Evolutionary conservation across 2,113 vertebrate species (phyloP), one percentile per base, ranked within the genome.

Genomic region (Myanophis thanlyinensis): DNA sequence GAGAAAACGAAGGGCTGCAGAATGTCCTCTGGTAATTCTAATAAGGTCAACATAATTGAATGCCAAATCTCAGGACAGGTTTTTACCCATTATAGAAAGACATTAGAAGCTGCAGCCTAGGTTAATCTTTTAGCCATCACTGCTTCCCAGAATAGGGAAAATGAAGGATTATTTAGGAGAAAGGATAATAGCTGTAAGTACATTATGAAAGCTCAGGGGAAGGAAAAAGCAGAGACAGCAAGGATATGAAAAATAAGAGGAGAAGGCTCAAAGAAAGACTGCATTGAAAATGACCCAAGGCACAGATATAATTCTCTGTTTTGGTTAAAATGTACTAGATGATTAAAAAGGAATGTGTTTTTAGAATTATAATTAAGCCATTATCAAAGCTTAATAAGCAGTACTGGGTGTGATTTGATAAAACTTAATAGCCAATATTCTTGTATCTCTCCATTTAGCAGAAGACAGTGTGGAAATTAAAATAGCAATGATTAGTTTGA

Each of bases 151-250:
- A 96, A 95, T 93, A 46, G 87, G 0, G 94, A 96, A 96, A 97
- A 96, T 95, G 94, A 96, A 91, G 52, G 95, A 96, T 96, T 96
- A 96, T 95, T 96, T 96, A 94, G 95, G 94, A 95, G 95, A 94
- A 96, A 95, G 93, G 94, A 96, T 95, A 93, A 96, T 96, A 94
- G 80, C 92, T 94, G 93, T 91, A 96, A 96, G 94, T 94, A 93
- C 91, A 93, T 95, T 96, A 94, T 87, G 92, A 96, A 96, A 95
- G 89, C 90, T 92, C 47, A 85, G 86, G 93, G 47, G 89, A 87
- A 91, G 93, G 95, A 91, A 86, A 86, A 95, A 96, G 92, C 95
- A 86, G 89, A 91, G 89, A 92, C 89, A 40, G 46, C 89, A 95
- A 80, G 73, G 54, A 87, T 91, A 87, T 87, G 94, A 53, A 94